A percentile compares a stretch with the other conserved stretches of the same genome.
Conservation (phyloP, 1,140 invertebrate genomes). For the Drosophila pseudoobscura region DNA sequence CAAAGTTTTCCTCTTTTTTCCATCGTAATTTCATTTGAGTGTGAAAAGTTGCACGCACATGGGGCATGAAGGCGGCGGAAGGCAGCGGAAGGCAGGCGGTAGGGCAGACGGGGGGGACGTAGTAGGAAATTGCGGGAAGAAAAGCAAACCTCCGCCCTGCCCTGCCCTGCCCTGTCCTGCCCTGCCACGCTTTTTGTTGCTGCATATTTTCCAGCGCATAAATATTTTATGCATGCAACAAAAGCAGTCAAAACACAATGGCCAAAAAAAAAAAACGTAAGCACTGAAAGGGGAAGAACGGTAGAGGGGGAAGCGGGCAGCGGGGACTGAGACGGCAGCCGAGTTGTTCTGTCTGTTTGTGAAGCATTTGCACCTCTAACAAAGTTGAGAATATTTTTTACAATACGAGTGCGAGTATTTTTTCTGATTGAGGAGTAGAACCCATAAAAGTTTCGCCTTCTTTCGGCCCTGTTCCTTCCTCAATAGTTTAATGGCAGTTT, state of each 20-base stretch:
- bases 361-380: slow-evolving; percentile 73
- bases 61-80: slow-evolving; percentile 11
- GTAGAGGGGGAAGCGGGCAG: background rate
- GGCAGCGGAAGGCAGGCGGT: background rate
- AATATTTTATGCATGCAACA: slow-evolving; percentile 81
- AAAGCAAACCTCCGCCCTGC: background rate
- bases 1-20: slow-evolving; percentile 60
- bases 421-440: slow-evolving; percentile 44
- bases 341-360: slow-evolving; percentile 44
- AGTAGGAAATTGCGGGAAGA: slow-evolving; percentile 7
- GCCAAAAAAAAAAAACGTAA: slow-evolving; percentile 33
- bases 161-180: background rate
- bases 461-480: slow-evolving; percentile 33
- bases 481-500: slow-evolving; percentile 83
- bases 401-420: slow-evolving; percentile 27
- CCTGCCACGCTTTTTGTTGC: slow-evolving; percentile 44
- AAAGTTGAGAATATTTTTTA: slow-evolving; percentile 68
- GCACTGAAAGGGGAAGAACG: slow-evolving; percentile 1
- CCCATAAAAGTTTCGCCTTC: slow-evolving; percentile 24
- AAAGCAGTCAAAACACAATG: slow-evolving; percentile 73
- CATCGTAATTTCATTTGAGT: slow-evolving; percentile 75
- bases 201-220: slow-evolving; percentile 77
- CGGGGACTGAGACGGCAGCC: background rate
- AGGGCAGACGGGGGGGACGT: slow-evolving; percentile 10
- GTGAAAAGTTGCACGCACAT: slow-evolving; percentile 78